Conservation (phyloP, 2,113 vertebrate genomes). For the Podocnemis expansa region DNA sequence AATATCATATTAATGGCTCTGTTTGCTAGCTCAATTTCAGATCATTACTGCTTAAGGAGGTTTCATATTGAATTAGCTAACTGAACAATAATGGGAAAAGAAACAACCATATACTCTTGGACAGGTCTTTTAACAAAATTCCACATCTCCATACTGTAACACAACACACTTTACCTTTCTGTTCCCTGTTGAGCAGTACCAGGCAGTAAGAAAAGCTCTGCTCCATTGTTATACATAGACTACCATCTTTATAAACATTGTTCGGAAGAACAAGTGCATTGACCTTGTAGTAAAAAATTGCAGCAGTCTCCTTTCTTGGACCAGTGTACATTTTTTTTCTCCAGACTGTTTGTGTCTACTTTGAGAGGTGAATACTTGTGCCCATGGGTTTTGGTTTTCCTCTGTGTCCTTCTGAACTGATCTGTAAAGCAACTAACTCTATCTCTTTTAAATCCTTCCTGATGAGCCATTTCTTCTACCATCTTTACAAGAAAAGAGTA, state of each 20-base stretch:
- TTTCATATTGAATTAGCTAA: conserved; percentile 36
- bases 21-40: not conserved
- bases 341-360: not conserved
- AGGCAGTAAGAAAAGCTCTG: not conserved
- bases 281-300: not conserved
- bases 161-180: conserved; percentile 44
- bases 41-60: conserved; percentile 21
- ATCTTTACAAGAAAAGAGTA: not conserved
- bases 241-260: not conserved
- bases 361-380: not conserved
- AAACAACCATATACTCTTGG: not conserved
- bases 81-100: conserved; percentile 12
- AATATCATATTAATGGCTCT: not conserved
- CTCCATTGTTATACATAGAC: conserved; percentile 1
- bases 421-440: not conserved
- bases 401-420: not conserved
- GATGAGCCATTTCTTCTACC: not conserved
- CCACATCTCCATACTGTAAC: conserved; percentile 17
- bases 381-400: not conserved
- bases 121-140: not conserved
- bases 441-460: not conserved
- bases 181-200: conserved; percentile 11
- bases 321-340: not conserved
- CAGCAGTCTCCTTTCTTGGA: not conserved
- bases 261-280: not conserved